These are phyloP conservation scores for Neodiprion lecontei DNA, from an alignment of 1,140 invertebrate species.

Conservation along the genomic window DNA sequence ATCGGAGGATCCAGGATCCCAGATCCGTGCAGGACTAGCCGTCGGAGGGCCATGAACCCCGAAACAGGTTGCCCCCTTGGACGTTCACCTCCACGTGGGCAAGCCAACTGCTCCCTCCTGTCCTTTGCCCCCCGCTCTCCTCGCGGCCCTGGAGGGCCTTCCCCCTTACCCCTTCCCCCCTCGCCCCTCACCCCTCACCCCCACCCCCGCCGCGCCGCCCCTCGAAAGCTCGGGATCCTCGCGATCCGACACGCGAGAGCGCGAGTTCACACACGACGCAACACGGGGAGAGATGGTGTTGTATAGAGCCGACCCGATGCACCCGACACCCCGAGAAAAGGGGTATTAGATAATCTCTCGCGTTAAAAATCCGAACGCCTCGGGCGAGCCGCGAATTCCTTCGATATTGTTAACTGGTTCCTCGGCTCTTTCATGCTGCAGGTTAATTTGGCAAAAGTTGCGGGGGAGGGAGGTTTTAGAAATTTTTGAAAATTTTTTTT, in stretches of 20 bases:
- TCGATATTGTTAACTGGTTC: neutral
- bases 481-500: too few relatives aligned
- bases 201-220: constrained; percentile 24
- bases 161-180: constrained; percentile 42
- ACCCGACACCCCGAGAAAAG: too few relatives aligned
- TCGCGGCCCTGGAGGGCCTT: neutral
- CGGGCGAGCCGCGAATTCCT: constrained; percentile 25
- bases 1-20: constrained; percentile 32
- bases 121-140: neutral
- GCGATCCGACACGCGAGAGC: constrained; percentile 11
- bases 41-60: constrained; percentile 62
- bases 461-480: neutral
- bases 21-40: constrained; percentile 52
- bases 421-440: constrained; percentile 5
- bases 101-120: neutral
- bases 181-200: constrained; percentile 30
- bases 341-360: constrained; percentile 50
- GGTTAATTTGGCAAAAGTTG: constrained; percentile 24
- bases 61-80: constrained; percentile 63
- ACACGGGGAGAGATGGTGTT: neutral
- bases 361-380: constrained; percentile 37
- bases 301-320: neutral
- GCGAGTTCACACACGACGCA: neutral
- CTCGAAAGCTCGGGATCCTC: constrained; percentile 40
- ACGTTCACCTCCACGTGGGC: constrained; percentile 54